Evolutionary conservation across 2,888 invertebrate genomes (phyloP), one percentile per base, ranked within the genome.

Genomic region (Diarsia brunnea): DNA sequence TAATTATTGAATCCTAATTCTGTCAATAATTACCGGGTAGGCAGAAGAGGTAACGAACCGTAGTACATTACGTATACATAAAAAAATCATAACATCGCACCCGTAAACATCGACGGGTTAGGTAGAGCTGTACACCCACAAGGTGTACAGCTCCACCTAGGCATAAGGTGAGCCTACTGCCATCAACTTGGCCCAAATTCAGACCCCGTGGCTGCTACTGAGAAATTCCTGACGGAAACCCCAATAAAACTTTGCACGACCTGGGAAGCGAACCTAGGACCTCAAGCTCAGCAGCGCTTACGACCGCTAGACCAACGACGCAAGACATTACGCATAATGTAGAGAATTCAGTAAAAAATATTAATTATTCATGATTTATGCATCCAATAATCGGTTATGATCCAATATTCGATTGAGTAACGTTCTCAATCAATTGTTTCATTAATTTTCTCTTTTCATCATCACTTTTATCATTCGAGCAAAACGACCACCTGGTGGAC

Each of bases 41-140:
- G 5, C 38, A 63, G 66, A n/a, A 63, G 27, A 51, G 38, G 27
- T 61, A 64, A 24, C 43, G 14, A 71, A 69, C 10, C 78, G 78
- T 66, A 47, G 58, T 31, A 45, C n/a, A 60, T 82, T 82, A 83
- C 77, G 67, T 51, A 16, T 27, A 24, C 16, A 24, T 55, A 55
- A 55, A 4, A 38, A 38, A 7, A 38, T 38, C 14, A 55, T 55
- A 55, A 24, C 55, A 14, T 24, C 24, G 24, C 24, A 27, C 8
- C 16, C 16, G 27, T 27, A 8, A 16, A 3, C 3, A 24, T 3
- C 8, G 27, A 58, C 16, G 27, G 3, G 14, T 16, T 16, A 27
- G 16, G 27, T 8, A 16, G 8, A 27, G 8, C 3, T 55, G 24
- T 24, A 55, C 55, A 53, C 53, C 53, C 12, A 24, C n/a, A 53